Evolutionary conservation across 2,888 invertebrate genomes (phyloP).

Genomic region (Athalia cordata): DNA sequence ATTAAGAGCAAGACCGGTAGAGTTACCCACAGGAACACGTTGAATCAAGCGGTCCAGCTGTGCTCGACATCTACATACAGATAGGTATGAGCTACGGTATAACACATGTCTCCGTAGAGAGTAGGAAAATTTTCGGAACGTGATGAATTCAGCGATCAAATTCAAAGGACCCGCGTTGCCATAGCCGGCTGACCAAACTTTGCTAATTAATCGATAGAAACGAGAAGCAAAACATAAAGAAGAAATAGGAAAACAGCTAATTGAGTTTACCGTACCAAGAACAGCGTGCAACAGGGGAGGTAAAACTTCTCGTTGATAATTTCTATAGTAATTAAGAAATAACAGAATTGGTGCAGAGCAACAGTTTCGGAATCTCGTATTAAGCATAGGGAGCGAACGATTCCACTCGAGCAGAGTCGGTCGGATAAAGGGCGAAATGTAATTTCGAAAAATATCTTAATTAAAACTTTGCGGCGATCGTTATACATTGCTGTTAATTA

Average conservation of each 20-base stretch:
- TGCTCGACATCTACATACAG: no score
- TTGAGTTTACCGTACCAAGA: slow-evolving; percentile 12
- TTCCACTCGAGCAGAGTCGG: not conserved
- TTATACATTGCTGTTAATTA: slow-evolving; percentile 10
- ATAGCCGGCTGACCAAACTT: no score
- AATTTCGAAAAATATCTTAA: slow-evolving; percentile 28
- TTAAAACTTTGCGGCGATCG: slow-evolving; percentile 29
- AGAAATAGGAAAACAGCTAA: not conserved
- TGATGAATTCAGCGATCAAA: no score
- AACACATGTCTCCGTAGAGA: no score
- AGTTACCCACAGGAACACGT: slow-evolving; percentile 51
- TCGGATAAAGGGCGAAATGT: slow-evolving; percentile 27
- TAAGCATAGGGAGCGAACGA: not conserved
- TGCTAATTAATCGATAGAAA: no score
- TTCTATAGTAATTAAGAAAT: slow-evolving; percentile 19
- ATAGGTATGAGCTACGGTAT: no score
- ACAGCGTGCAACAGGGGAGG: not conserved
- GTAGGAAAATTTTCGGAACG: no score
- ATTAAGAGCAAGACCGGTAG: slow-evolving; percentile 57
- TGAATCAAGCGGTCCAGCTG: no score
- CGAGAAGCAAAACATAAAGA: no score
- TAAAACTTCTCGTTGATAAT: not conserved
- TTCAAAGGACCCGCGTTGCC: no score
- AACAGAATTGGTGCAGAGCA: slow-evolving; percentile 3
- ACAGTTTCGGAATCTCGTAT: no score